phyloP scores from a whole-genome alignment of 2,888 invertebrate species.

The Agrochola macilenta region DNA sequence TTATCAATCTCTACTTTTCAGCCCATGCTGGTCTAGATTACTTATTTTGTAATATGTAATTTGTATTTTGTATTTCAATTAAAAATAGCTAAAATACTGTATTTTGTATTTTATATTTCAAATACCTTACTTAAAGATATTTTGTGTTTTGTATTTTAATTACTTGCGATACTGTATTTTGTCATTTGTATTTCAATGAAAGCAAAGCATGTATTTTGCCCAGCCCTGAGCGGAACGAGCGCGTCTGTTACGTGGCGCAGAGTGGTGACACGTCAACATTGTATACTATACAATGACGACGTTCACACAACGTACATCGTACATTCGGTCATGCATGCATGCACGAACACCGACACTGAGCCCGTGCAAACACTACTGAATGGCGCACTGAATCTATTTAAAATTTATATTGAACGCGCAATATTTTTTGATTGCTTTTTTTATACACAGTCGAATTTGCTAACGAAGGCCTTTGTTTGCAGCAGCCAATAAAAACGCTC shows the following conservation, averaged over 20 bases:
- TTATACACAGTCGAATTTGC: background rate
- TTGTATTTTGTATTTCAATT: too few relatives aligned
- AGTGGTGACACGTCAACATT: background rate
- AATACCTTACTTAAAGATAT: too few relatives aligned
- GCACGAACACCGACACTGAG: background rate
- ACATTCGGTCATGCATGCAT: background rate
- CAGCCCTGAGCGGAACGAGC: background rate
- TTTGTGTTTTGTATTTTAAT: too few relatives aligned
- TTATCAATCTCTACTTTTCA: too few relatives aligned
- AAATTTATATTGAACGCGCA: background rate
- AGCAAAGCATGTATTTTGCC: too few relatives aligned
- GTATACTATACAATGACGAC: too few relatives aligned
- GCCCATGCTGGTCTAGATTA: too few relatives aligned
- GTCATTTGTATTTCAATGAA: too few relatives aligned
- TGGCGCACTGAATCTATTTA: background rate
- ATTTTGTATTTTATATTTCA: too few relatives aligned
- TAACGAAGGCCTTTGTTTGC: conserved; percentile 1
- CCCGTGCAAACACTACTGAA: background rate
- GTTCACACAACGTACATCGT: background rate
- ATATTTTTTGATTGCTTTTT: background rate
- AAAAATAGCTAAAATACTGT: too few relatives aligned
- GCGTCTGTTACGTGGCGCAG: background rate
- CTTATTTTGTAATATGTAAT: too few relatives aligned
- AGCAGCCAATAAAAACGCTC: background rate
- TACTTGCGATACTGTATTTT: too few relatives aligned